Percentiles rank a stretch among this genome's conserved stretches.
Evolutionary conservation across 2,888 invertebrate genomes (phyloP).

Genomic region (Apodemia zela): DNA sequence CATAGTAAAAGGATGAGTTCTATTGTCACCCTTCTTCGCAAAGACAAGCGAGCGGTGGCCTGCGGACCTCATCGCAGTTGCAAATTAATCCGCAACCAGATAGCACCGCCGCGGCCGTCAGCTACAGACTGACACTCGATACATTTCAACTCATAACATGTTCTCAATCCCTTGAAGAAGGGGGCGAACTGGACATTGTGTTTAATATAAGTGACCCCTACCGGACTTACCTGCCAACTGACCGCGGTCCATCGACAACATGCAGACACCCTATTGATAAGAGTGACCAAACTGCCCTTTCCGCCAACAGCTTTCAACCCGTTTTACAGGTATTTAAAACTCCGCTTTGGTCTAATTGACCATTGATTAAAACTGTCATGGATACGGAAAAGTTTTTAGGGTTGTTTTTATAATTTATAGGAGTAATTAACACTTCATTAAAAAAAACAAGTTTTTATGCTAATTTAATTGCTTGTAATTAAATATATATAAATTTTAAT

Average conservation of each 20-base stretch:
- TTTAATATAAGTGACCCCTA: slow-evolving; percentile 71
- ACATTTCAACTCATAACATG: slow-evolving; percentile 46
- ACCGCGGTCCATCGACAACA: slow-evolving; percentile 62
- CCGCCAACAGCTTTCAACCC: slow-evolving; percentile 55
- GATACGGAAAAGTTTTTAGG: background rate
- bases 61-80: slow-evolving; percentile 56
- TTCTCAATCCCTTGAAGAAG: slow-evolving; percentile 41
- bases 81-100: slow-evolving; percentile 66
- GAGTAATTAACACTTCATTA: too few species aligned
- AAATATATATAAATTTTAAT: too few species aligned
- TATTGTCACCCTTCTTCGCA: slow-evolving; percentile 72
- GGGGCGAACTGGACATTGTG: slow-evolving; percentile 58
- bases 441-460: too few species aligned
- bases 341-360: slow-evolving; percentile 36
- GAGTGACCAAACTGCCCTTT: slow-evolving; percentile 64
- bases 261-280: slow-evolving; percentile 67
- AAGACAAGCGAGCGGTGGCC: slow-evolving; percentile 43
- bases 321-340: slow-evolving; percentile 68
- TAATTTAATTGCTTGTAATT: too few species aligned
- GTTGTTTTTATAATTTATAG: too few species aligned
- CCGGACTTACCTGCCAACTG: slow-evolving; percentile 55
- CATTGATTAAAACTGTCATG: slow-evolving; percentile 28
- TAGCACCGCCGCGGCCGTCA: slow-evolving; percentile 57
- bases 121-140: slow-evolving; percentile 44
- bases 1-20: slow-evolving; percentile 63